A percentile compares a stretch with the other conserved stretches of the same genome.
These are phyloP conservation scores for Lapara coniferarum DNA, from an alignment of 2,888 invertebrate genomes.

Conservation along the genomic window DNA sequence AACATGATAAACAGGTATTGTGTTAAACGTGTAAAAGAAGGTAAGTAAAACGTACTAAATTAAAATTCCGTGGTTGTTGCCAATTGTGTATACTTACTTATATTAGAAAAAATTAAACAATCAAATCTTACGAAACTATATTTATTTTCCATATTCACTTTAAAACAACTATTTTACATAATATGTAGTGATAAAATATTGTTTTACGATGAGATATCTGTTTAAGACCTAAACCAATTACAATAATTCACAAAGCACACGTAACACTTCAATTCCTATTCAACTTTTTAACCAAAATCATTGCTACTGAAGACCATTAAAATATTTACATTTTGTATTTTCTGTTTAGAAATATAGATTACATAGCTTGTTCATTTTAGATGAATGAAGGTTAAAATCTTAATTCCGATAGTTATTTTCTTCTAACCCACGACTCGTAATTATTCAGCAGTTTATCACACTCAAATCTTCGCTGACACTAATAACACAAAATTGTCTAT, in stretches of 20 bases:
- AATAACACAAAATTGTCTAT: not conserved
- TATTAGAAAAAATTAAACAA: not conserved
- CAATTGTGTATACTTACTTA: too few species aligned
- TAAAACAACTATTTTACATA: conserved; percentile 1
- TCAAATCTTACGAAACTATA: conserved; percentile 3
- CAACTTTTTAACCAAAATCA: too few species aligned
- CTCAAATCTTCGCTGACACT: not conserved
- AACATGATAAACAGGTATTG: too few species aligned
- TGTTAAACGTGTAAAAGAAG: too few species aligned
- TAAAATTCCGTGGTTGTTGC: too few species aligned
- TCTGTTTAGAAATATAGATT: too few species aligned
- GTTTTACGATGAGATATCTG: conserved; percentile 32
- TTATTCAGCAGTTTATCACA: conserved; percentile 1
- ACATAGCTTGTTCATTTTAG: too few species aligned
- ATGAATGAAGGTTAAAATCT: too few species aligned
- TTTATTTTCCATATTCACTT: conserved; percentile 7
- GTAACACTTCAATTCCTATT: not conserved
- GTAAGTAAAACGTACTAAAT: too few species aligned
- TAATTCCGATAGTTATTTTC: not conserved
- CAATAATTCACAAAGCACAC: not conserved
- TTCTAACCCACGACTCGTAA: not conserved
- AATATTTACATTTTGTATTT: too few species aligned
- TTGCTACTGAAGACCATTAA: too few species aligned
- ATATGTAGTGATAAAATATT: conserved; percentile 23
- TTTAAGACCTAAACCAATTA: not conserved